Base-by-base conservation (phyloP, 2,888 invertebrate species). In the Heliconius charithonia region DNA sequence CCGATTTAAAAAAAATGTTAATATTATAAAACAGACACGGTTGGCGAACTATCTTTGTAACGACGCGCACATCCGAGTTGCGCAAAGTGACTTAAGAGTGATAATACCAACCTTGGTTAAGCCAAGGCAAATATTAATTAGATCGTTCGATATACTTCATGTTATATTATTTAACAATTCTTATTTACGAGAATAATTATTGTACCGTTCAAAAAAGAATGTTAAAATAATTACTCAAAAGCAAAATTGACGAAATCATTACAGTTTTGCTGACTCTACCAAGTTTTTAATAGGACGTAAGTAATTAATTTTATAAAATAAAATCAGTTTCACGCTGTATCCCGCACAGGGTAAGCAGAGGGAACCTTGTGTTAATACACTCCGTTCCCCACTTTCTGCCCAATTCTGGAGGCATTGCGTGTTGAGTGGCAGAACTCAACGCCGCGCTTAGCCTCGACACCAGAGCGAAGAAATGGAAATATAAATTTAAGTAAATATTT, bases 41-140 rank as follows among this genome's bases (percentile, higher is more conserved):
- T 79, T 78, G 63, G 81, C 70, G 77, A 79, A 82, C 75, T 66
- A 77, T 73, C 62, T 75, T 69, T 45, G 76, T 77, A 79, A 79
- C 79, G 87, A 90, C 86, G 90, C 93, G 89, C 91, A 88, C 86
- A 89, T 93, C 93, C 93, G 88, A 84, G 63, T 91, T 92, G 87
- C 89, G 84, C 84, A 90, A 92, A 83, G 86, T 88, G 84, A 87
- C 85, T 87, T 87, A 86, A 87, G 82, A 83, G 85, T 86, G 87
- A 87, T 88, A 87, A 88, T 82, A 82, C 81, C 80, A 83, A 86
- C 93, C 93, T 93, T 92, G 91, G 81, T 82, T 82, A 76, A 86
- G 86, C 86, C 91, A 91, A 92, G 91, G 91, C 86, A 84, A 79
- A 85, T 82, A 82, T 82, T 84, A 86, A 86, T 88, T 83, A 83